These are phyloP conservation scores for Dryomyza anilis DNA, from an alignment of 2,888 invertebrate species.

Conservation along the genomic window DNA sequence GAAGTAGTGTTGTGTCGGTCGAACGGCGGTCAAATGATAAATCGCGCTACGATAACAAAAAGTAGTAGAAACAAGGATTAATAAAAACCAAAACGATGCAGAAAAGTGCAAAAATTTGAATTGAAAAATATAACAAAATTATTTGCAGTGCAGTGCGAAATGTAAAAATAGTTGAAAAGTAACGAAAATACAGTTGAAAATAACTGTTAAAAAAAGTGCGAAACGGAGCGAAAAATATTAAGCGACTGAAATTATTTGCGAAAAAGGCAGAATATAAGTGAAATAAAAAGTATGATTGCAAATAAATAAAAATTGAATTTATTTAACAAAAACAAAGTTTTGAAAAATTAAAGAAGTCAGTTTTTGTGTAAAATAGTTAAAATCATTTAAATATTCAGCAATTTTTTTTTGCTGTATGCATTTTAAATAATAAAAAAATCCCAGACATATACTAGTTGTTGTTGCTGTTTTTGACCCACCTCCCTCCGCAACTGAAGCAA, in stretches of 20 bases:
- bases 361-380: no score
- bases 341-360: no score
- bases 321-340: no score
- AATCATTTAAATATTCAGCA: no score
- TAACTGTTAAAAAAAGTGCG: background rate
- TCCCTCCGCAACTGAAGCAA: no score
- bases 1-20: background rate
- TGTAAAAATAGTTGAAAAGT: background rate
- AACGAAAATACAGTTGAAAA: constrained; percentile 1
- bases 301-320: background rate
- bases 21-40: background rate
- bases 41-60: background rate
- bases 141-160: background rate
- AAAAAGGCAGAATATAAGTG: background rate
- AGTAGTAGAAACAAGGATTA: background rate
- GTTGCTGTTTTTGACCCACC: no score
- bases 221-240: background rate
- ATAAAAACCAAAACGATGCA: background rate
- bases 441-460: background rate
- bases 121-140: no score
- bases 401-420: background rate
- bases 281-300: background rate
- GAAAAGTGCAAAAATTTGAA: background rate
- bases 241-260: background rate
- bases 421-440: background rate